Evolutionary conservation across 1,140 invertebrate species (phyloP).

Genomic region (Monochamus saltuarius): DNA sequence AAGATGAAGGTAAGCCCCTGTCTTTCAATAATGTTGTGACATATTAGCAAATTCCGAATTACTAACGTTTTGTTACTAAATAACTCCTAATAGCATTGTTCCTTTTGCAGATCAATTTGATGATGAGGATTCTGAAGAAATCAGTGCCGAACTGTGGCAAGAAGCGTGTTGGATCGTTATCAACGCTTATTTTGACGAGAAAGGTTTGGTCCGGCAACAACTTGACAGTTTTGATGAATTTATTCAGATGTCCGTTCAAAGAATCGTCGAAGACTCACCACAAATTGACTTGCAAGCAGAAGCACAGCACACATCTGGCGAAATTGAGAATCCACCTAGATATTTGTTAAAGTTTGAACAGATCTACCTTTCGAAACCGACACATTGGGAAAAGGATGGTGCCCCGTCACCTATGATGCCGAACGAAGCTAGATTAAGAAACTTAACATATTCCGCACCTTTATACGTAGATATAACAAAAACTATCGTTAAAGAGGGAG

Average conservation of each 20-base stretch:
- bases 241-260: constrained; percentile 98
- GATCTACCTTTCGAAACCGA: constrained; percentile 98
- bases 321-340: constrained; percentile 88
- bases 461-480: constrained; percentile 98
- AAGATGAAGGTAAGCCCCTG: constrained; percentile 44
- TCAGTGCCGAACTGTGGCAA: constrained; percentile 95
- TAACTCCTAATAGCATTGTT: constrained; percentile 7
- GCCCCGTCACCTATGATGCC: constrained; percentile 99
- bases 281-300: constrained; percentile 97
- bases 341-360: constrained; percentile 97
- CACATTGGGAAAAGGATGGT: constrained; percentile 99
- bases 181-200: constrained; percentile 98
- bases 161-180: constrained; percentile 99
- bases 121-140: constrained; percentile 83
- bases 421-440: constrained; percentile 89
- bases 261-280: constrained; percentile 98
- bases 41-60: not conserved
- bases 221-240: constrained; percentile 99
- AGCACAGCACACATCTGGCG: constrained; percentile 90
- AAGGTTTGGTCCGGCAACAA: constrained; percentile 97
- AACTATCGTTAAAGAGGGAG: constrained; percentile 86
- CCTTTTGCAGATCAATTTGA: constrained; percentile 63
- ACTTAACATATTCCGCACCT: constrained; percentile 94
- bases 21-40: not conserved
- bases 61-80: not conserved